These are phyloP conservation scores for Alligator mississippiensis DNA, from an alignment of 2,113 vertebrate species.

Conservation along the genomic window DNA sequence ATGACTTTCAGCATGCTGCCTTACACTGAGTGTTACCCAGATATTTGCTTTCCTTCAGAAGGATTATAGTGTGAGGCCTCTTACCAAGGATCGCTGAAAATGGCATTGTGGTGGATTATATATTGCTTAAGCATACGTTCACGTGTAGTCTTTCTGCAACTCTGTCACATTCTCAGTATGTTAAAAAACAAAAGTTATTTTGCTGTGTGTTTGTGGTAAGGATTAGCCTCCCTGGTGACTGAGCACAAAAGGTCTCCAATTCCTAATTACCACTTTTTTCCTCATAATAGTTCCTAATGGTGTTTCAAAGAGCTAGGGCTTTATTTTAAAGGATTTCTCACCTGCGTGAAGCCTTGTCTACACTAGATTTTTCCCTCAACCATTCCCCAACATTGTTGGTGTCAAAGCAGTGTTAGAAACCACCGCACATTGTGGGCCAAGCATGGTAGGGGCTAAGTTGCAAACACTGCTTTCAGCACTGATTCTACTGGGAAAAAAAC, in stretches of 20 bases:
- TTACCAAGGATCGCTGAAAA: slow-evolving; percentile 44
- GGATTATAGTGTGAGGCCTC: slow-evolving; percentile 5
- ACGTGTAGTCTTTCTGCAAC: slow-evolving; percentile 44
- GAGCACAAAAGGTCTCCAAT: not conserved
- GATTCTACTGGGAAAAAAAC: not conserved
- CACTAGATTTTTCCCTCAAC: not conserved
- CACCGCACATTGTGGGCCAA: not conserved
- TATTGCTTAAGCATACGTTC: slow-evolving; percentile 44
- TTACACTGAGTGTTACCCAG: slow-evolving; percentile 28
- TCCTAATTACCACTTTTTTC: slow-evolving; percentile 43
- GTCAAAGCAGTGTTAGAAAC: not conserved
- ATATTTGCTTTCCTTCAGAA: slow-evolving; percentile 61
- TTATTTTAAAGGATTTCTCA: not conserved
- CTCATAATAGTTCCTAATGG: slow-evolving; percentile 31
- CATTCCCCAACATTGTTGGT: not conserved
- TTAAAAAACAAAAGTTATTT: slow-evolving; percentile 42
- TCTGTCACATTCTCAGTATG: slow-evolving; percentile 42
- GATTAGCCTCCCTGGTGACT: slow-evolving; percentile 46
- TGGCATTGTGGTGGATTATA: slow-evolving; percentile 14
- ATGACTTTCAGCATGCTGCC: slow-evolving; percentile 4
- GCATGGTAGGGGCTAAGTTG: not conserved
- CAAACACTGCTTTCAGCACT: not conserved
- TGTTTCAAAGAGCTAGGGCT: not conserved
- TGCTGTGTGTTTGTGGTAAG: slow-evolving; percentile 31
- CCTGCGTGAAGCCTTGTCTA: not conserved